Conservation (phyloP, 2,797 vertebrate genomes). For the Chrosomus eos region DNA sequence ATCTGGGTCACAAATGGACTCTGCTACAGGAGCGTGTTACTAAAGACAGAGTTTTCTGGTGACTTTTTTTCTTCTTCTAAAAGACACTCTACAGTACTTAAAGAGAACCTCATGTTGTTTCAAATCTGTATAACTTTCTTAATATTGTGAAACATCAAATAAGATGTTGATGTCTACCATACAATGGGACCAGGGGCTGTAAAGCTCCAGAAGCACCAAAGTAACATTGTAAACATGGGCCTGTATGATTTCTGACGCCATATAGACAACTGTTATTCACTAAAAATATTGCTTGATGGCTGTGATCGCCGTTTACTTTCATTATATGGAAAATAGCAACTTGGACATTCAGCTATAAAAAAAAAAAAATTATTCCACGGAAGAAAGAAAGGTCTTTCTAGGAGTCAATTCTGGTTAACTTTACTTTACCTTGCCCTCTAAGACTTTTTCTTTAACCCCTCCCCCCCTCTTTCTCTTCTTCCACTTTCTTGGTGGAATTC, state of each 20-base stretch:
- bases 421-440: not conserved
- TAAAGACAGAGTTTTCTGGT: conserved; percentile 94
- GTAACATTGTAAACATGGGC: not conserved
- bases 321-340: conserved; percentile 3
- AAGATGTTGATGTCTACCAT: not conserved
- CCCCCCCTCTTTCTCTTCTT: conserved; percentile 1
- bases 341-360: not conserved
- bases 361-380: too few species aligned
- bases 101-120: not conserved
- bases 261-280: not conserved
- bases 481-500: conserved; percentile 33
- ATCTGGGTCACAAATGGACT: conserved; percentile 91
- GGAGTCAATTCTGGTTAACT: not conserved
- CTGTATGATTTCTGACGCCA: not conserved
- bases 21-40: conserved; percentile 90
- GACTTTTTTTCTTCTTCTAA: conserved; percentile 48
- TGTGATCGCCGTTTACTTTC: not conserved
- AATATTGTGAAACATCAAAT: not conserved
- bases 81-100: not conserved
- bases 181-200: not conserved
- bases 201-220: not conserved
- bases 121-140: not conserved
- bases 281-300: not conserved
- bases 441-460: conserved; percentile 5
- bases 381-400: not conserved